Percentiles rank a stretch among this genome's conserved stretches.
phyloP scores from a whole-genome alignment of 1,140 invertebrate species.

The Capitella teleta region DNA sequence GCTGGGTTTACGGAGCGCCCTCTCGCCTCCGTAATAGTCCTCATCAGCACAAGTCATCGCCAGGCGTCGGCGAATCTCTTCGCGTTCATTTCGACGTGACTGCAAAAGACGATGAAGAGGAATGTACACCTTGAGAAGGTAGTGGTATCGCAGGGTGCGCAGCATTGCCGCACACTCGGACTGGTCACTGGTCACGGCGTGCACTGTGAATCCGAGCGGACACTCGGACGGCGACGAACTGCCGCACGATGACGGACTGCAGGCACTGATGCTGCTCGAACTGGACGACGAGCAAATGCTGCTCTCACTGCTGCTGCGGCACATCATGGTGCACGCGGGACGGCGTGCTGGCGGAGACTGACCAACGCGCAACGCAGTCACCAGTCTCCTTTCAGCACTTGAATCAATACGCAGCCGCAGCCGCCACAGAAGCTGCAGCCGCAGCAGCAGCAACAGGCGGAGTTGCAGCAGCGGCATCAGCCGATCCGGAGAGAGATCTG shows the following conservation, averaged over 20 bases:
- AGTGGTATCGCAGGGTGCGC: slow-evolving; percentile 5
- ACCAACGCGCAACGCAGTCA: too few relatives aligned
- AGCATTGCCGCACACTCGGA: background rate
- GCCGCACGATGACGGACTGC: background rate
- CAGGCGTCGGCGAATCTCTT: slow-evolving; percentile 76
- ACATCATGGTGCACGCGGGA: too few relatives aligned
- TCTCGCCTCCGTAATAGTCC: slow-evolving; percentile 55
- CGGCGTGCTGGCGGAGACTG: too few relatives aligned
- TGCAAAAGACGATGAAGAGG: slow-evolving; percentile 14
- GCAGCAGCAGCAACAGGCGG: too few relatives aligned
- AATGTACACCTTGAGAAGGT: slow-evolving; percentile 4
- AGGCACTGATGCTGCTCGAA: background rate
- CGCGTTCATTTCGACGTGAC: slow-evolving; percentile 60
- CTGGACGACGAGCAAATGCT: background rate
- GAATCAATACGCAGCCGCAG: too few relatives aligned
- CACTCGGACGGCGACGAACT: background rate
- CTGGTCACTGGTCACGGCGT: too few relatives aligned
- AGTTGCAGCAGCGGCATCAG: too few relatives aligned
- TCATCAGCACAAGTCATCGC: slow-evolving; percentile 76
- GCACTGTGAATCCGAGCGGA: too few relatives aligned
- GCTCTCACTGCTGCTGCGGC: too few relatives aligned
- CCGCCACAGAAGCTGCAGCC: too few relatives aligned
- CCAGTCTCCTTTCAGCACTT: too few relatives aligned
- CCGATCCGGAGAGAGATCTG: too few relatives aligned
- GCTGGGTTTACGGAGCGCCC: slow-evolving; percentile 65